phyloP scores from a whole-genome alignment of 2,113 vertebrate genomes.

The Piaya cayana region DNA sequence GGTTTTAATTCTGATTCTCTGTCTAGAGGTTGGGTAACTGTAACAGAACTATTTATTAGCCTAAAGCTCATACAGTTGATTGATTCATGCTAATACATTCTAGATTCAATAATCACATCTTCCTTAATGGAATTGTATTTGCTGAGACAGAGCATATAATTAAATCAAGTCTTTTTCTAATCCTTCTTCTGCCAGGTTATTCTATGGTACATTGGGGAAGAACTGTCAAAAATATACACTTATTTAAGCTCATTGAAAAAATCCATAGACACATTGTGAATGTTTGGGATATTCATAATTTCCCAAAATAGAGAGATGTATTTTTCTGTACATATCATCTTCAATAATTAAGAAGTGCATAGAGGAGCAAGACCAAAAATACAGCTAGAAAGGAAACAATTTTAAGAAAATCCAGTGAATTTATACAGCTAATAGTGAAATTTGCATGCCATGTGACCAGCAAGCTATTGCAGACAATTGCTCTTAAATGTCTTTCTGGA shows the following conservation, averaged over 20 bases:
- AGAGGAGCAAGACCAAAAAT: neutral
- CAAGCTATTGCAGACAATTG: neutral
- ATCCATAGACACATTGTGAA: neutral
- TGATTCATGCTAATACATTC: slow-evolving; percentile 37
- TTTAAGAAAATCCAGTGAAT: neutral
- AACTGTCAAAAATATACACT: neutral
- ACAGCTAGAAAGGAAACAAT: neutral
- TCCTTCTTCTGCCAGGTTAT: slow-evolving; percentile 51
- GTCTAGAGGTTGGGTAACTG: slow-evolving; percentile 5
- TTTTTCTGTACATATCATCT: neutral
- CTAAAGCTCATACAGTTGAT: slow-evolving; percentile 31
- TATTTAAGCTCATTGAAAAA: neutral
- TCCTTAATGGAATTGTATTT: slow-evolving; percentile 58
- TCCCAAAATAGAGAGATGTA: neutral
- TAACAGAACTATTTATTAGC: slow-evolving; percentile 59
- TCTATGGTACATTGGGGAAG: neutral
- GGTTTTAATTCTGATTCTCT: slow-evolving; percentile 21
- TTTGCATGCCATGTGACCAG: neutral
- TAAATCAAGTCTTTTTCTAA: slow-evolving; percentile 60
- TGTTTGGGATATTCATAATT: neutral
- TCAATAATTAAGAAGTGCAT: neutral
- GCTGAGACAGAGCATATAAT: slow-evolving; percentile 53
- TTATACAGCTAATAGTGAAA: neutral
- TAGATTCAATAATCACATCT: slow-evolving; percentile 54
- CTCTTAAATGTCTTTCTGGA: neutral